Percentiles rank a stretch among this genome's conserved stretches.
Evolutionary conservation across 2,888 invertebrate genomes (phyloP).

Genomic region (Melanchra persicariae): DNA sequence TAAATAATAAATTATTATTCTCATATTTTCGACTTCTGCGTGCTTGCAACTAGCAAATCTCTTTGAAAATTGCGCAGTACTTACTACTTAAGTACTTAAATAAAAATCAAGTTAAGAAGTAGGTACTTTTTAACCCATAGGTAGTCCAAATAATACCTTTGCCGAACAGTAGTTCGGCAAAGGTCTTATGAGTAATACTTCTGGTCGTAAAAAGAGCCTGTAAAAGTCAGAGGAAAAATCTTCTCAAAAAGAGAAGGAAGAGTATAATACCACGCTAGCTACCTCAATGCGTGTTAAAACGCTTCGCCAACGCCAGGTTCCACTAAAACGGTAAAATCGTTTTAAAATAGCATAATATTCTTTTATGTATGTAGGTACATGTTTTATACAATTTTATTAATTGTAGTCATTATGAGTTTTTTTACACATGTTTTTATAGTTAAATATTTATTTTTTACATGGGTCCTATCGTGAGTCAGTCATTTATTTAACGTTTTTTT

Average conservation of each 20-base stretch:
- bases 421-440: conserved; percentile 7
- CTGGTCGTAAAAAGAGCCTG: neutral
- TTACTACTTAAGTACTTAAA: conserved; percentile 1
- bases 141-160: too few relatives aligned
- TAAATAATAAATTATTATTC: conserved; percentile 3
- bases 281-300: conserved; percentile 28
- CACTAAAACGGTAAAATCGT: conserved; percentile 6
- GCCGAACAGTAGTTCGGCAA: too few relatives aligned
- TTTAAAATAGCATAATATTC: conserved; percentile 3
- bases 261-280: conserved; percentile 27
- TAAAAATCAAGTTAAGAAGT: too few relatives aligned
- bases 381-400: conserved; percentile 1
- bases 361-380: neutral
- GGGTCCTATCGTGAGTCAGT: neutral
- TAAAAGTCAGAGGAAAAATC: neutral
- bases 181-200: neutral
- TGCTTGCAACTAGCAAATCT: neutral
- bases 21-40: neutral
- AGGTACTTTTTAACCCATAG: too few relatives aligned
- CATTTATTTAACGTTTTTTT: neutral
- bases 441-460: conserved; percentile 10
- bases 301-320: conserved; percentile 24
- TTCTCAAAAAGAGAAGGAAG: conserved; percentile 2
- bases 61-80: neutral
- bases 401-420: neutral